Evolutionary conservation across 1,140 invertebrate species (phyloP).

Genomic region (Aphidius ervi): DNA sequence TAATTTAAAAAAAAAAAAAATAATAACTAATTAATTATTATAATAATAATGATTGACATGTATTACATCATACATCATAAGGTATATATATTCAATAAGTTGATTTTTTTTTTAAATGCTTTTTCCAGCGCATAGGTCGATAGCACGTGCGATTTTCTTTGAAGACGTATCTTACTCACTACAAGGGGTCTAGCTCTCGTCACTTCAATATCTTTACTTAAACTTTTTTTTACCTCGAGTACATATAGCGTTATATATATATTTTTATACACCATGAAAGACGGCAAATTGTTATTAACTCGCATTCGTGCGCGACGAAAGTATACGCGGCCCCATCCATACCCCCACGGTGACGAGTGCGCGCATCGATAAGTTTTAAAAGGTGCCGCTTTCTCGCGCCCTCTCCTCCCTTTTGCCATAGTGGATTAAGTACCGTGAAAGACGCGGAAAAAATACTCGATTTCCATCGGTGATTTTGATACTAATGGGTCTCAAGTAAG

Average conservation of each 20-base stretch:
- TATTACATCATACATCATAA: conserved; percentile 8
- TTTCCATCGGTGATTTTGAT: conserved; percentile 20
- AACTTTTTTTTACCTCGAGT: conserved; percentile 3
- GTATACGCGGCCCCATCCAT: conserved; percentile 10
- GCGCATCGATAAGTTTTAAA: conserved; percentile 19
- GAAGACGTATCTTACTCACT: neutral
- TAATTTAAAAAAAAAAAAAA: too few species aligned
- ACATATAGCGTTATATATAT: conserved; percentile 1
- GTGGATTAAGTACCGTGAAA: conserved; percentile 5
- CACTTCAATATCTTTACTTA: too few species aligned
- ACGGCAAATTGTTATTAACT: conserved; percentile 26
- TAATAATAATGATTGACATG: conserved; percentile 5
- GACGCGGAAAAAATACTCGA: conserved; percentile 5
- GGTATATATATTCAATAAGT: conserved; percentile 13
- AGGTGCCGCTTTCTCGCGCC: conserved; percentile 16
- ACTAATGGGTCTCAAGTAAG: conserved; percentile 13
- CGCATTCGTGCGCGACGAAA: conserved; percentile 26
- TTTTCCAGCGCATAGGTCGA: neutral
- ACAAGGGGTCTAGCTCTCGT: too few species aligned
- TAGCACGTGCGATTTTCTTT: conserved; percentile 20
- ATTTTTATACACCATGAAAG: neutral
- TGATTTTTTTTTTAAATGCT: neutral
- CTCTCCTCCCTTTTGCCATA: neutral
- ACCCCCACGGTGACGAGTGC: conserved; percentile 19
- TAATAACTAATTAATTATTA: neutral